Base-by-base conservation (phyloP, 92 coral and sea anemone genomes). In the Umimayanthus kanabou region DNA sequence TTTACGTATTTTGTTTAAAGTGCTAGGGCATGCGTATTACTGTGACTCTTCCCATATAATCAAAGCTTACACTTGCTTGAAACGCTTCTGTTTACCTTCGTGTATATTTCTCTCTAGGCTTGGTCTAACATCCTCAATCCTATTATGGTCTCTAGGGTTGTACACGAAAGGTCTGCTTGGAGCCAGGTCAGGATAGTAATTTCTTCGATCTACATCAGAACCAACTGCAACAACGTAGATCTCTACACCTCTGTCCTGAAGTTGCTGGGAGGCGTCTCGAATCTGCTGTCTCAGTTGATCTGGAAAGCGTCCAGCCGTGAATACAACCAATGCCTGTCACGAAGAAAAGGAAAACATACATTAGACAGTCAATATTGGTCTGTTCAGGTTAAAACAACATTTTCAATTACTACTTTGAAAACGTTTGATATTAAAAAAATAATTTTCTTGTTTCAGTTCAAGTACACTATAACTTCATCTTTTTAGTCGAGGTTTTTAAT, bases 221-320 rank as follows among this genome's bases (percentile, higher is more conserved):
- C 95, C 97, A 71, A 94, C 73, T 72, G 89, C 91, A 45, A 94
- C 90, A 53, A 80, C 90, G 55, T 92, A 84, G 6, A 89, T 92
- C 64, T 43, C 80, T 9, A 95, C 91, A 79, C 88, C 92, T 23
- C 88, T 81, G n/a, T 93, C 88, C 61, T 80, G 77, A 1, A 95
- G 71, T 69, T 91, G 89, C 18, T 92, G 90, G 23, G 93, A 84
- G 39, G 93, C 94, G 37, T 82, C 86, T 43, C 86, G 86, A 39
- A 82, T 82, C 65, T 67, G 64, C 86, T 69, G 77, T 40, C 86
- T 67, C 29, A 67, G 39, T 28, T 39, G 86, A 5, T 82, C 86
- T 42, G 86, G 86, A 70, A 67, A 69, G 5, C 13, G 23, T 67
- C 86, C 86, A 22, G 86, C 77, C 25, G 86, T 82, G 77, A 82